Conservation (phyloP, 1,140 invertebrate species). For the Ruditapes philippinarum region DNA sequence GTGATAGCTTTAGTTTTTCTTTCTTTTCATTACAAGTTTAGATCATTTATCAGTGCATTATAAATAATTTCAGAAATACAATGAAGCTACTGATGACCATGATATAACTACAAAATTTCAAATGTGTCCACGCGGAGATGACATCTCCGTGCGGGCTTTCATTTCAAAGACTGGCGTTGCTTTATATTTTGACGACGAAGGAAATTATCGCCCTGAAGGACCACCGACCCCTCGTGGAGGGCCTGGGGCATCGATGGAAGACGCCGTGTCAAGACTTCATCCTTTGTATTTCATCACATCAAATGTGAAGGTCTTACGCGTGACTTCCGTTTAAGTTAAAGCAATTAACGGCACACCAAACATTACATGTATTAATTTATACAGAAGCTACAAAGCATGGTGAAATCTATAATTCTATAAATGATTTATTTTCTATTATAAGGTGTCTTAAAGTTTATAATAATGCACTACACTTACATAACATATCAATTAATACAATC, state of each 20-base stretch:
- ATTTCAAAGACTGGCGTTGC: constrained; percentile 63
- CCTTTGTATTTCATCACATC: constrained; percentile 61
- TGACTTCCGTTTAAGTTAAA: constrained; percentile 46
- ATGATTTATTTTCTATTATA: too few species aligned
- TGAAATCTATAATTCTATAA: too few species aligned
- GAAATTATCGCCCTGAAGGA: constrained; percentile 61
- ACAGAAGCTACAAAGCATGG: too few species aligned
- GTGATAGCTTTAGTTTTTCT: too few species aligned
- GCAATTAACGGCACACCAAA: too few species aligned
- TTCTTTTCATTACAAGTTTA: too few species aligned
- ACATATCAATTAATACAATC: too few species aligned
- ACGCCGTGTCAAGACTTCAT: not conserved
- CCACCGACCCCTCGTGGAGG: constrained; percentile 10
- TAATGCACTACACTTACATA: too few species aligned
- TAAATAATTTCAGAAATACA: constrained; percentile 48
- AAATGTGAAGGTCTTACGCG: constrained; percentile 55
- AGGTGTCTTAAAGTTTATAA: too few species aligned
- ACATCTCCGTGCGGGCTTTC: constrained; percentile 51
- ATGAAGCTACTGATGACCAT: constrained; percentile 39
- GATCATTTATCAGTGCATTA: too few species aligned
- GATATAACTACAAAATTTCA: constrained; percentile 65
- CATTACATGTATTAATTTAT: too few species aligned
- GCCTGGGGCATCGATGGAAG: not conserved
- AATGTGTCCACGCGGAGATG: constrained; percentile 49
- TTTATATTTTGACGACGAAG: constrained; percentile 63